These are phyloP conservation scores for Pycnomerus fuliginosus DNA, from an alignment of 2,888 invertebrate genomes.

Conservation along the genomic window DNA sequence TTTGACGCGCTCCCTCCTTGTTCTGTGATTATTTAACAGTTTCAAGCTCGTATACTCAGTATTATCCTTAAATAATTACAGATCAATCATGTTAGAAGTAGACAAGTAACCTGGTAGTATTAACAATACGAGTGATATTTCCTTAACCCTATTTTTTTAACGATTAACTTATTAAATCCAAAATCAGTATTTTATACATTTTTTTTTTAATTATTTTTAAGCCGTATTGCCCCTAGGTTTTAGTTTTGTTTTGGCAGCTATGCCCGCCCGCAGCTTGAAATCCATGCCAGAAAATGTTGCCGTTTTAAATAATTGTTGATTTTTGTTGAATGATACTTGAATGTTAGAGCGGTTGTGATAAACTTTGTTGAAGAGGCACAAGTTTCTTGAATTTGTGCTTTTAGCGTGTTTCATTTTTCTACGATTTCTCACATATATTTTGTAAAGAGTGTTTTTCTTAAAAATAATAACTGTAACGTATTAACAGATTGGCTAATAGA, in stretches of 20 bases:
- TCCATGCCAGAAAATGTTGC: conserved; percentile 18
- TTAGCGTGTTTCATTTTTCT: conserved; percentile 30
- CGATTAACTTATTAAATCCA: conserved; percentile 44
- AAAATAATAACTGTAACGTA: conserved; percentile 28
- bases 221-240: conserved; percentile 25
- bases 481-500: conserved; percentile 59
- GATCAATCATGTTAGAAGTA: conserved; percentile 28
- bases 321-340: conserved; percentile 15
- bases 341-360: conserved; percentile 36
- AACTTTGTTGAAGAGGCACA: conserved; percentile 24
- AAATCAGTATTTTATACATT: conserved; percentile 54
- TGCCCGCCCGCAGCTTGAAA: conserved; percentile 28
- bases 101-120: conserved; percentile 30
- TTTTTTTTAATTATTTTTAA: conserved; percentile 30
- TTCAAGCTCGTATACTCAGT: conserved; percentile 18
- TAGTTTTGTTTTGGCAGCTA: conserved; percentile 36
- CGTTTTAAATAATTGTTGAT: conserved; percentile 22
- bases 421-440: conserved; percentile 29
- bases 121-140: conserved; percentile 34
- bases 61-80: conserved; percentile 27
- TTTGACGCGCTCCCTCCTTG: conserved; percentile 14
- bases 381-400: conserved; percentile 23
- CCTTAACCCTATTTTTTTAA: conserved; percentile 32
- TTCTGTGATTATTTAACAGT: conserved; percentile 25
- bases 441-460: conserved; percentile 35